phyloP scores from a whole-genome alignment of 1,140 invertebrate species.

The Drosophila elegans region DNA sequence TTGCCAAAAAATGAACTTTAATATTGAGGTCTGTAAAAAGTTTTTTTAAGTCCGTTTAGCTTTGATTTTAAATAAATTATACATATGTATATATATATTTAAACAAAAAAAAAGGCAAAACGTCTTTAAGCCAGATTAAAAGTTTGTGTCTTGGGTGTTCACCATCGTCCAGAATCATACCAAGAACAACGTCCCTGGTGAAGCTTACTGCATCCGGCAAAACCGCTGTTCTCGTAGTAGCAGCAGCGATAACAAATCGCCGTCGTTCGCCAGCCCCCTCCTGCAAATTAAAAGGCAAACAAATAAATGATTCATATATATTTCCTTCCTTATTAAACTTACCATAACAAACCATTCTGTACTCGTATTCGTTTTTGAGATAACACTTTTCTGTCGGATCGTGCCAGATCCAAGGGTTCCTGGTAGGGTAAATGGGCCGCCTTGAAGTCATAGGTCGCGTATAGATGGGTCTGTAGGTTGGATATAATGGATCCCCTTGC shows the following conservation, averaged over 20 bases:
- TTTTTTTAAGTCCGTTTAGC: too few relatives aligned
- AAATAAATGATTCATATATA: background rate
- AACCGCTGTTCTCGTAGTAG: constrained; percentile 27
- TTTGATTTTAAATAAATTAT: too few relatives aligned
- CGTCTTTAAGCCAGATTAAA: too few relatives aligned
- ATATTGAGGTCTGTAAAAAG: too few relatives aligned
- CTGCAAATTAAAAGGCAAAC: constrained; percentile 27
- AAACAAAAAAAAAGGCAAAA: too few relatives aligned
- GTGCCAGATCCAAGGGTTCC: constrained; percentile 32
- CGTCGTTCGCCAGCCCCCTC: background rate
- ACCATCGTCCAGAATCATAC: background rate
- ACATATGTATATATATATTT: too few relatives aligned
- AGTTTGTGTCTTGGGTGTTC: too few relatives aligned
- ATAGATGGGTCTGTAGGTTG: constrained; percentile 1
- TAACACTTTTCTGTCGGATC: constrained; percentile 31
- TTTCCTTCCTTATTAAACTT: constrained; percentile 1
- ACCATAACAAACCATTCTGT: constrained; percentile 30
- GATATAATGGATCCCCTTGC: background rate
- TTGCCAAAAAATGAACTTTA: too few relatives aligned
- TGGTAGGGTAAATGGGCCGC: constrained; percentile 1
- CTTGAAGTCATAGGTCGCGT: constrained; percentile 3
- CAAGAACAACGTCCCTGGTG: constrained; percentile 41
- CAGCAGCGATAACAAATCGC: constrained; percentile 69
- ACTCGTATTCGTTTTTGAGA: constrained; percentile 38
- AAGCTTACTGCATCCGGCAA: constrained; percentile 61